Percentiles rank a stretch among this genome's conserved stretches.
These are phyloP conservation scores for Leucosticte australis DNA, from an alignment of 2,113 vertebrate genomes.

Conservation along the genomic window DNA sequence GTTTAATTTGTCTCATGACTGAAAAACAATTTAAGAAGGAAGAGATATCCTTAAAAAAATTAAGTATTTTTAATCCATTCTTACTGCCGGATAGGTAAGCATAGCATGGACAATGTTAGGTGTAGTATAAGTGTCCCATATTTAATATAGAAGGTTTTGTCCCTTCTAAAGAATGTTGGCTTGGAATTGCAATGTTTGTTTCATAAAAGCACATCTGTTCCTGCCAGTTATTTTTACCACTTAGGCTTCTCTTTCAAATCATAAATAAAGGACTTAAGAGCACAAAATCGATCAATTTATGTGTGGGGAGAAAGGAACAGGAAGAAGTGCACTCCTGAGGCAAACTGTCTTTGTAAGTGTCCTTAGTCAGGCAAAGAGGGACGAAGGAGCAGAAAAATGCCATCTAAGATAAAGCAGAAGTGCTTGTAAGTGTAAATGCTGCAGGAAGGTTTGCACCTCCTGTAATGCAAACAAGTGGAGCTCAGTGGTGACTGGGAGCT, in stretches of 20 bases:
- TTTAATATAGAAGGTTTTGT: not conserved
- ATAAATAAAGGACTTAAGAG: not conserved
- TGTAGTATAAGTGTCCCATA: not conserved
- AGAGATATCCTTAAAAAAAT: not conserved
- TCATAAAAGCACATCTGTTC: not conserved
- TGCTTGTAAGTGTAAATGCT: not conserved
- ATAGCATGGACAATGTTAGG: not conserved
- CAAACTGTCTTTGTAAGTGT: not conserved
- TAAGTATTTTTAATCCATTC: not conserved
- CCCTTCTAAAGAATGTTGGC: not conserved
- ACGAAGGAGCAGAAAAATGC: not conserved
- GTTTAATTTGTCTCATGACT: not conserved
- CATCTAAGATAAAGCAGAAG: not conserved
- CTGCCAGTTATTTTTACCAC: not conserved
- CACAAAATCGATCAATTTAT: not conserved
- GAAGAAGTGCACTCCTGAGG: not conserved
- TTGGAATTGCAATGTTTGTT: not conserved
- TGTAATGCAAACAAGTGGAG: not conserved
- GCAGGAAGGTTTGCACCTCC: not conserved
- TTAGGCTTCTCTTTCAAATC: not conserved
- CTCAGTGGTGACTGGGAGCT: not conserved
- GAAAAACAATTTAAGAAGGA: not conserved
- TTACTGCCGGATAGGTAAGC: not conserved
- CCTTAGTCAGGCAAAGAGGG: not conserved
- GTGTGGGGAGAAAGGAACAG: not conserved